Evolutionary conservation across 2,888 invertebrate species (phyloP).

Genomic region (Lasioglossum zephyrum): DNA sequence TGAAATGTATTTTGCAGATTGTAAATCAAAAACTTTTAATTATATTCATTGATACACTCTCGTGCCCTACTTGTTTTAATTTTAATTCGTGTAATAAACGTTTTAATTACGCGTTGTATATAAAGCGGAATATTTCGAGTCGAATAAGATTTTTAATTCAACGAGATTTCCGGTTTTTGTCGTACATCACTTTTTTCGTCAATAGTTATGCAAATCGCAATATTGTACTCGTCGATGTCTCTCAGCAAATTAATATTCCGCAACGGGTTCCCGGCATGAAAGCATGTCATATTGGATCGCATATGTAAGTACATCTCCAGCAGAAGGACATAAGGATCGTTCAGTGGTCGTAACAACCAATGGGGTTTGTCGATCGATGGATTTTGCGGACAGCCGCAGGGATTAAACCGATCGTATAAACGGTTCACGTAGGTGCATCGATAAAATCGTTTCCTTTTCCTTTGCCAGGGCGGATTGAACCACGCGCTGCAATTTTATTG

Average conservation of each 20-base stretch:
- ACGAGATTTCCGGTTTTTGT: too few species aligned
- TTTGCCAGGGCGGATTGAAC: neutral
- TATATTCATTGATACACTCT: too few species aligned
- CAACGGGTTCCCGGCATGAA: neutral
- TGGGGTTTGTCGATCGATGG: slow-evolving; percentile 64
- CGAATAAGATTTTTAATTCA: too few species aligned
- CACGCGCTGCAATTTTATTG: slow-evolving; percentile 59
- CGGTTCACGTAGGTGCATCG: slow-evolving; percentile 62
- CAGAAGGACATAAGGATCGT: slow-evolving; percentile 67
- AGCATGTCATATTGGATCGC: slow-evolving; percentile 5
- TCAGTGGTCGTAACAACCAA: slow-evolving; percentile 66
- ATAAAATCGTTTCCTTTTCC: slow-evolving; percentile 62
- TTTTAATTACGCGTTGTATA: too few species aligned
- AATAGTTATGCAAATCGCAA: neutral
- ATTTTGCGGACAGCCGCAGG: slow-evolving; percentile 56
- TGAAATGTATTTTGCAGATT: too few species aligned
- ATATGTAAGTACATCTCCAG: neutral
- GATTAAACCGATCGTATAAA: slow-evolving; percentile 70
- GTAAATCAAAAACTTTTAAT: too few species aligned
- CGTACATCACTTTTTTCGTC: too few species aligned
- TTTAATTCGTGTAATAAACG: too few species aligned
- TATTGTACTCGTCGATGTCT: neutral
- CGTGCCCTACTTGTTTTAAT: too few species aligned
- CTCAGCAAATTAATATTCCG: neutral
- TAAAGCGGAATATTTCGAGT: too few species aligned